Base-by-base conservation (phyloP, 2,113 vertebrate genomes). In the Phrynocephalus versicolor region DNA sequence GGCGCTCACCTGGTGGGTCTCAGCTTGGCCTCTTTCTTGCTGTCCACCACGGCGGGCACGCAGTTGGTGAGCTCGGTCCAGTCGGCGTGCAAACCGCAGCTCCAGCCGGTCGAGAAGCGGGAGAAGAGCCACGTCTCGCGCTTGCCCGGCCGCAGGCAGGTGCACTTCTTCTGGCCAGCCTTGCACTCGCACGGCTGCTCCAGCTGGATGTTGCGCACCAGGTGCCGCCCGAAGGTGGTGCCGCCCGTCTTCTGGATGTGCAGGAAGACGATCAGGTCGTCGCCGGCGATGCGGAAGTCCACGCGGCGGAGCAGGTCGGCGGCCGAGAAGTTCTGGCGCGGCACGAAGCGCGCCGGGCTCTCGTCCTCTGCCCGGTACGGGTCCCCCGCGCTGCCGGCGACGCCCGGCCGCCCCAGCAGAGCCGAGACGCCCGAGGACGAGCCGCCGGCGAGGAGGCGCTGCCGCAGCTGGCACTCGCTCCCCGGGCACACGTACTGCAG, bases 11-110 rank as follows among this genome's bases (percentile, higher is more conserved):
- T 94, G 93, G 98, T 95, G 23, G 96, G 95, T 69, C 94, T 93
- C 37, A 93, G 95, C 70, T 89, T 92, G 89, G 94, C 89, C 89
- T 97, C 97, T 89, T 95, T 94, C 79, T 93, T 94, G 58, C 95
- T 96, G 94, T 97, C 97, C 97, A 99, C 97, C 83, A 97, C 95
- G 1, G 97, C 92, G 1, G 98, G 98, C 70, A 99, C 98, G 89
- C 98, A 99, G 97, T 97, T 99, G 93, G 98, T 99, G 90, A 99
- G 98, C 95, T 99, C 98, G 91, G 99, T 99, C 99, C 99, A 99
- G 98, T 99, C 99, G 79, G 99, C 99, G 95, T 99, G 99, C 92
- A 99, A 97, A 79, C 99, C 98, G 96, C 99, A 99, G 96, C 99
- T 99, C 98, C 98, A 99, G 95, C 99, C 99, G 0, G 99, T 99